A percentile compares a stretch with the other conserved stretches of the same genome.
Evolutionary conservation across 2,113 vertebrate species (phyloP).

Genomic region (Antechinus stuartii): DNA sequence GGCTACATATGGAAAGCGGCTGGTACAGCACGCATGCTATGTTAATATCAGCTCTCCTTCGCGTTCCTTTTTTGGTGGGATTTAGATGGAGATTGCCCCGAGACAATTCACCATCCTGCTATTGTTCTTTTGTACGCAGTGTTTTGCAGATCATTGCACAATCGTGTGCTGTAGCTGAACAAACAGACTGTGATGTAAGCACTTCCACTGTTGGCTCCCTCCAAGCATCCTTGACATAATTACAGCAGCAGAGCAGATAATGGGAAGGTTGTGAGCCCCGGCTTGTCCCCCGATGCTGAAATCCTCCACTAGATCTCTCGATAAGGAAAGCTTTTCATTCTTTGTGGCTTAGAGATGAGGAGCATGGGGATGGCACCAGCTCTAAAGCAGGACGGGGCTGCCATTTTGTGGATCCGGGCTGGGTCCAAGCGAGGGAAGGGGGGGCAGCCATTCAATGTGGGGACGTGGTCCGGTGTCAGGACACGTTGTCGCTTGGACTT

Average conservation of each 20-base stretch:
- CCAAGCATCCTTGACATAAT: background rate
- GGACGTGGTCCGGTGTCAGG: background rate
- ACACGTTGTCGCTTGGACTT: background rate
- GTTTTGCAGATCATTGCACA: background rate
- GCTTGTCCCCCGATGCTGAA: background rate
- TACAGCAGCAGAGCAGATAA: background rate
- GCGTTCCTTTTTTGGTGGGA: background rate
- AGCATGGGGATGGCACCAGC: background rate
- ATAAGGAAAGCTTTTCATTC: background rate
- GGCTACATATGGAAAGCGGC: background rate
- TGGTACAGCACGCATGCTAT: background rate
- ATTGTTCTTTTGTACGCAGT: background rate
- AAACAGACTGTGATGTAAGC: background rate
- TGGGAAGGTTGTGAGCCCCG: background rate
- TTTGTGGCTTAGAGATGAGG: background rate
- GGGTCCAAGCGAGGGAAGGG: background rate
- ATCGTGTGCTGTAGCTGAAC: background rate
- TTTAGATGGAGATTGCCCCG: background rate
- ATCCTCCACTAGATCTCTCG: no score
- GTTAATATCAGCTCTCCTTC: background rate
- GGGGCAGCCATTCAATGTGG: background rate
- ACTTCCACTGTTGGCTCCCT: background rate
- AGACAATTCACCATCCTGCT: background rate
- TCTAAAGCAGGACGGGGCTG: background rate
- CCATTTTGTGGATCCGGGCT: background rate